Evolutionary conservation across 2,888 invertebrate genomes (phyloP), one percentile per base, ranked within the genome.

Genomic region (Conomelus anceps): DNA sequence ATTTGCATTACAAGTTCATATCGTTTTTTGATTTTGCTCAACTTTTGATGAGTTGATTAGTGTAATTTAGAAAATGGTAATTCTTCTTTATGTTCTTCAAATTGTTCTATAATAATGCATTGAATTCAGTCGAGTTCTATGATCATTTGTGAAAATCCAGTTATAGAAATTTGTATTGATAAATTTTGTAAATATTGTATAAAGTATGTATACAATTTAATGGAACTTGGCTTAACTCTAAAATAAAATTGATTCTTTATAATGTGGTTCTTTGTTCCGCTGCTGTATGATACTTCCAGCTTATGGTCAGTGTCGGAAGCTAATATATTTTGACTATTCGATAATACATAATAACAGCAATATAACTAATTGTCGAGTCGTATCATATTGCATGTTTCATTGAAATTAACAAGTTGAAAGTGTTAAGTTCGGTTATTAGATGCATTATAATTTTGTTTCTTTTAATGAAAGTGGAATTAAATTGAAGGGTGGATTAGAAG

Each of bases 241-340:
- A n/a, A n/a, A n/a, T 63, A n/a, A n/a, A 63, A 63, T 63, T 63
- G 63, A 63, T 63, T 63, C n/a, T 63, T 63, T 63, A 63, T 63
- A 13, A 63, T 63, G 63, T 63, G 86, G 24, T 86, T 86, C 86
- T 86, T 26, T 86, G 86, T 86, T 86, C 29, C 29, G 86, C 86
- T 86, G 86, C 86, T 86, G 29, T 86, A 86, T 29, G 86, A 86
- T 86, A 22, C 86, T 86, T 86, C 86, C 86, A 86, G 86, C 86
- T 86, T 86, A 86, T 86, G 86, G 86, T 86, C 86, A 86, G 86
- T 86, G 86, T 86, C 29, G 26, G 86, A 86, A 86, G 23, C 23
- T 23, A 24, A 13, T 22, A 86, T 86, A 86, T 23, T 86, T 22
- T 86, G 86, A 26, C n/a, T 63, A 63, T 7, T 63, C 63, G n/a